These are phyloP conservation scores for Oncorhynchus kisutch DNA, from an alignment of 2,113 vertebrate genomes.

Conservation along the genomic window DNA sequence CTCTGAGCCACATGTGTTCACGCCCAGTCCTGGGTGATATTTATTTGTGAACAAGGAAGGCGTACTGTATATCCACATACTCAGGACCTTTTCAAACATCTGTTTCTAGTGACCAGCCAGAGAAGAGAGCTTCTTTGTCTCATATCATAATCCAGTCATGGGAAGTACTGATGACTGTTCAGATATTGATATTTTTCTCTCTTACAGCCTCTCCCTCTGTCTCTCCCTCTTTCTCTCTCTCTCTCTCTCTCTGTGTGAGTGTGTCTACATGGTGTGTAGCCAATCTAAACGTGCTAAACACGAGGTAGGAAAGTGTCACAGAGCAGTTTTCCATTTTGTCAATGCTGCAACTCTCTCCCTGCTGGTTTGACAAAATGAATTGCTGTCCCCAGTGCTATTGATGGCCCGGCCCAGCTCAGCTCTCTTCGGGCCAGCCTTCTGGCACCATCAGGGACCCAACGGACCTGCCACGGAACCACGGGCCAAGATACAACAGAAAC, in stretches of 20 bases:
- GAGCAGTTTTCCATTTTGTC: conserved; percentile 64
- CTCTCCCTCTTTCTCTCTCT: background rate
- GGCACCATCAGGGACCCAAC: conserved; percentile 26
- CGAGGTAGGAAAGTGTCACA: conserved; percentile 56
- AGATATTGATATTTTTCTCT: background rate
- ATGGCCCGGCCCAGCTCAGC: conserved; percentile 35
- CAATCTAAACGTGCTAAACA: conserved; percentile 55
- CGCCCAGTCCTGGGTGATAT: no score
- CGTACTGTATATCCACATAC: no score
- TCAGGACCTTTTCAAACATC: no score
- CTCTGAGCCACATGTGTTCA: no score
- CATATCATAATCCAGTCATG: no score
- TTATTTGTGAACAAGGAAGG: no score
- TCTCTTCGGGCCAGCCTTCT: conserved; percentile 21
- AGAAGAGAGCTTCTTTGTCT: no score
- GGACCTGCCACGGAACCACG: conserved; percentile 16
- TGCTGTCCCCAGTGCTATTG: conserved; percentile 64
- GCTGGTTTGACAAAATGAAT: conserved; percentile 66
- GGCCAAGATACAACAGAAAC: no score
- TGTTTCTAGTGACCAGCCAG: no score
- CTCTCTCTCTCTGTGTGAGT: background rate
- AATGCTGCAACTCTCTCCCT: conserved; percentile 63
- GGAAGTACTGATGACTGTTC: background rate
- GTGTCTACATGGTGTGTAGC: conserved; percentile 31
- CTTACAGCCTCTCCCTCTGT: background rate